phyloP scores from a whole-genome alignment of 2,888 invertebrate species.

The Leucoma salicis region DNA sequence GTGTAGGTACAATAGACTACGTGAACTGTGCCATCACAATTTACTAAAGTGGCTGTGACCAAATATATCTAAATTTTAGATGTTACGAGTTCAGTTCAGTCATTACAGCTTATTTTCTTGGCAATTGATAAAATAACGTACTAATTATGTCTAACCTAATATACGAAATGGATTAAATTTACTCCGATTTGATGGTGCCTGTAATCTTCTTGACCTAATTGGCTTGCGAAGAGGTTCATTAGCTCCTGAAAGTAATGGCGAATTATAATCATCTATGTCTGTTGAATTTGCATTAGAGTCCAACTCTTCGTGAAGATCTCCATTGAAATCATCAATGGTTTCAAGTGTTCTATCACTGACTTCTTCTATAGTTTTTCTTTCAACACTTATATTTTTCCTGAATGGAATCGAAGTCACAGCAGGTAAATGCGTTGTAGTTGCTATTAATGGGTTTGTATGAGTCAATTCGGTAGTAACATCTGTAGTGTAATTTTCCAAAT shows the following conservation, averaged over 20 bases:
- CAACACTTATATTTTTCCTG: constrained; percentile 11
- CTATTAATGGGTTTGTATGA: constrained; percentile 9
- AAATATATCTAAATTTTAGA: constrained; percentile 45
- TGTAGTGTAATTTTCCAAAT: constrained; percentile 7
- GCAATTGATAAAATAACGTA: constrained; percentile 41
- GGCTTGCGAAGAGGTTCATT: constrained; percentile 70
- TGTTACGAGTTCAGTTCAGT: constrained; percentile 44
- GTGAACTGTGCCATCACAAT: constrained; percentile 73
- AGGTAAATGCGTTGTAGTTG: constrained; percentile 10
- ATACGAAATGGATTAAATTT: constrained; percentile 78
- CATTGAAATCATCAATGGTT: constrained; percentile 8
- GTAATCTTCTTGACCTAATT: constrained; percentile 64
- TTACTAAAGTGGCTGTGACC: constrained; percentile 47
- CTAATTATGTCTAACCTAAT: constrained; percentile 58
- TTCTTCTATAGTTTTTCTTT: constrained; percentile 5
- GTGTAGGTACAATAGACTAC: constrained; percentile 50
- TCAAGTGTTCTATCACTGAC: constrained; percentile 9
- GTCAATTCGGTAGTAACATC: constrained; percentile 13
- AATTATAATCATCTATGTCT: constrained; percentile 61
- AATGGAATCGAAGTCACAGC: constrained; percentile 5
- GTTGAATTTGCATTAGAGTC: constrained; percentile 39
- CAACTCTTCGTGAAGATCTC: constrained; percentile 31
- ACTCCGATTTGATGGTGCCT: constrained; percentile 56
- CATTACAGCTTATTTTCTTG: constrained; percentile 49
- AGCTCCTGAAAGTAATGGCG: constrained; percentile 70